Base-by-base conservation (phyloP, 2,113 vertebrate species). In the Megalops atlanticus region DNA sequence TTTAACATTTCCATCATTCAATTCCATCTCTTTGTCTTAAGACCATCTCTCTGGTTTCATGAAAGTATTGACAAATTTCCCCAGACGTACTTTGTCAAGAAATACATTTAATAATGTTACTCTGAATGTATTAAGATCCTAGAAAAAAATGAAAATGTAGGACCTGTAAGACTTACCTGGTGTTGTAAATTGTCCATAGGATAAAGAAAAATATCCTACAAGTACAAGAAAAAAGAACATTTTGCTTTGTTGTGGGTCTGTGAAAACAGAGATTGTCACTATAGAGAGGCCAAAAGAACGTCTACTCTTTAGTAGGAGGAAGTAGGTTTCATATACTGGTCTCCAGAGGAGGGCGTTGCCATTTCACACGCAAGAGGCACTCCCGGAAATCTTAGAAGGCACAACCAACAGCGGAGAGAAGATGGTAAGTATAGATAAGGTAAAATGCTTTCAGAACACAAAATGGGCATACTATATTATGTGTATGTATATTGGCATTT, bases 311-410 rank as follows among this genome's bases (percentile, higher is more conserved):
- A 24, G 21, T 24, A 43, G 27, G 49, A 40, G 54, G 54, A 78
- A 78, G 52, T 68, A 68, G 76, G 76, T n/a, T 77, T 21, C 52
- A 77, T 40, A 38, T 77, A 54, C 35, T 36, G 15, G 14, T 77
- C 21, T 77, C 76, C n/a, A 27, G 76, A 41, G 35, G 35, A 16
- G 35, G 69, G 69, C 0, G 69, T 71, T 36, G 10, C 35, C 35
- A 16, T 45, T 14, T 45, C 43, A n/a, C 64, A 33, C 31, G 16
- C 31, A 69, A 7, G 1, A 14, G n/a, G 4, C 11, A 33, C 11
- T 27, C 31, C 31, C 12, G 3, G 4, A 33, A 69, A 64, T 64
- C 58, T 69, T 14, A 33, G 21, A 33, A 24, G n/a, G 64, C 31
- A 21, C n/a, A 69, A 33, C 64, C 11, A 69, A 15, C 31, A n/a